Conservation (phyloP, 2,888 invertebrate genomes). For the Nephrotoma flavescens region DNA sequence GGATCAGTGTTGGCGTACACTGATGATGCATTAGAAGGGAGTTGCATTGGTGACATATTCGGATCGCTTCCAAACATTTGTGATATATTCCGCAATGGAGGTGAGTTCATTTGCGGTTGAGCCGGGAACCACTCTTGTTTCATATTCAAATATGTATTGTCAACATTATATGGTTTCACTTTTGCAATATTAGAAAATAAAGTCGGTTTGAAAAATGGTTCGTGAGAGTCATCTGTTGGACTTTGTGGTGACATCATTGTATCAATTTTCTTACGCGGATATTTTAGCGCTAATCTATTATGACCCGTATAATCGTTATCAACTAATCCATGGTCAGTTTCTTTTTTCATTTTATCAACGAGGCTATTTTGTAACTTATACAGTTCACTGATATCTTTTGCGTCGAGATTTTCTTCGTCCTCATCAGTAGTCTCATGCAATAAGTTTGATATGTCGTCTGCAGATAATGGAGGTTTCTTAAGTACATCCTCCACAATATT, state of each 20-base stretch:
- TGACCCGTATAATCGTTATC: background rate
- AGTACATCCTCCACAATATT: conserved; percentile 16
- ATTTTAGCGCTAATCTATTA: conserved; percentile 31
- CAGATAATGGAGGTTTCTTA: conserved; percentile 22
- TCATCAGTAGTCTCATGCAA: conserved; percentile 16
- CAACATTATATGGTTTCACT: background rate
- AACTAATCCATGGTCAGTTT: conserved; percentile 1
- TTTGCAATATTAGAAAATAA: background rate
- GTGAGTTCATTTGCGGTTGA: background rate
- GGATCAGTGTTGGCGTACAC: background rate
- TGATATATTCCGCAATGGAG: background rate
- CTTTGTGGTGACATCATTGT: background rate
- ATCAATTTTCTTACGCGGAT: conserved; percentile 21
- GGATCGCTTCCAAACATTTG: background rate
- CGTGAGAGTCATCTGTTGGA: background rate
- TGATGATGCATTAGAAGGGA: background rate
- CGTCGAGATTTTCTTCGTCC: background rate
- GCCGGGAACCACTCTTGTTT: background rate
- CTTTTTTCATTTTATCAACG: background rate
- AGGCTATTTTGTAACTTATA: background rate
- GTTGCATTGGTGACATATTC: background rate
- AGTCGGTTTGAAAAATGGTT: background rate
- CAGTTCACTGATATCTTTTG: background rate
- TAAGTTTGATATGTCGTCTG: conserved; percentile 20
- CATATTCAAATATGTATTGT: background rate